These are phyloP conservation scores for Napeogenes sylphis DNA, from an alignment of 2,888 invertebrate species.

Conservation along the genomic window DNA sequence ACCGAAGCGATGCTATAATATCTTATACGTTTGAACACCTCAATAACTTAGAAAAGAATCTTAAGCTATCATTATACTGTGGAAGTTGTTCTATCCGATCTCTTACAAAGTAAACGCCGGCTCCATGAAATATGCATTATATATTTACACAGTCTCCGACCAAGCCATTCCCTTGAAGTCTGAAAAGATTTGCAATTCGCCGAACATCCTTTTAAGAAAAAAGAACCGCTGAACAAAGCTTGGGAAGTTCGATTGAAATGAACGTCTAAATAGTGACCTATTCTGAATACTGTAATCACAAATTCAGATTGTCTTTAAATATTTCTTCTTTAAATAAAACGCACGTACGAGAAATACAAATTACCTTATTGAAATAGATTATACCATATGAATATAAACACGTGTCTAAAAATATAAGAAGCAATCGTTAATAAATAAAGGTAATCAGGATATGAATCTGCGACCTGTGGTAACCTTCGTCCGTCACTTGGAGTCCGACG, in stretches of 20 bases:
- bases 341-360: too few species aligned
- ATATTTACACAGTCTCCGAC: conserved; percentile 69
- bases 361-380: too few species aligned
- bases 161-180: conserved; percentile 66
- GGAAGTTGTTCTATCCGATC: conserved; percentile 58
- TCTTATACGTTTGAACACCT: conserved; percentile 4
- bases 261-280: conserved; percentile 58
- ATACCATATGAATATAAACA: too few species aligned
- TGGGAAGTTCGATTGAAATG: conserved; percentile 59
- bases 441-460: too few species aligned
- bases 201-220: conserved; percentile 68
- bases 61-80: conserved; percentile 27
- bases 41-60: conserved; percentile 15
- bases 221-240: conserved; percentile 60
- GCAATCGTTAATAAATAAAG: too few species aligned
- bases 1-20: neutral
- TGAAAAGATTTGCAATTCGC: conserved; percentile 74
- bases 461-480: too few species aligned
- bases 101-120: conserved; percentile 67
- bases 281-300: conserved; percentile 30
- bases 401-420: too few species aligned
- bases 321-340: too few species aligned
- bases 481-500: too few species aligned
- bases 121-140: conserved; percentile 75
- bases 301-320: neutral